Conservation (phyloP, 2,797 vertebrate species). For the Hoplostethus atlanticus region DNA sequence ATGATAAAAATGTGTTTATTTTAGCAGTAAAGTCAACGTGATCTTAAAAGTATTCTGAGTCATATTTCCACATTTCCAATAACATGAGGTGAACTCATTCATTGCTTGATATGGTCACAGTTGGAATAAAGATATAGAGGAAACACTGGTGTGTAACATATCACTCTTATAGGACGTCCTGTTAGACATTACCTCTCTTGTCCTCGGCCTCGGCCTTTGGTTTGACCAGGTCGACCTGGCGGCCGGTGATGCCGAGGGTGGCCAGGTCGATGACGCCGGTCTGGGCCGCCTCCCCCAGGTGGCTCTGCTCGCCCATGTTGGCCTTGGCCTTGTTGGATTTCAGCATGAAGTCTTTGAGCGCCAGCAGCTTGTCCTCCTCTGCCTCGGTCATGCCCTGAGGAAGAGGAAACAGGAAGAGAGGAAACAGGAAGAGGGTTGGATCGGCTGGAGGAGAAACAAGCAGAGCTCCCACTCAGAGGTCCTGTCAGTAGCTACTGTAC, state of each 20-base stretch:
- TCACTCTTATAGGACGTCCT: not conserved
- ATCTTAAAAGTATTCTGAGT: too few relatives aligned
- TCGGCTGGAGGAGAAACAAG: too few relatives aligned
- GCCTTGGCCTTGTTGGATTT: slow-evolving; percentile 98
- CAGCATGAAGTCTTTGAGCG: slow-evolving; percentile 97
- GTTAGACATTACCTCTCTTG: slow-evolving; percentile 86
- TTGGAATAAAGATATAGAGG: too few relatives aligned
- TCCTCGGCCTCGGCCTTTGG: slow-evolving; percentile 93
- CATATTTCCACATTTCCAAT: too few relatives aligned
- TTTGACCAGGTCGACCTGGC: slow-evolving; percentile 95
- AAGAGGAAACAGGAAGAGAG: slow-evolving; percentile 17
- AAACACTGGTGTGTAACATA: too few relatives aligned
- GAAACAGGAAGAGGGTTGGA: not conserved
- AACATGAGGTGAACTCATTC: too few relatives aligned
- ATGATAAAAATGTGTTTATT: too few relatives aligned
- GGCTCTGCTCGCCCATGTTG: slow-evolving; percentile 94
- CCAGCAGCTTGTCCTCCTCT: slow-evolving; percentile 96
- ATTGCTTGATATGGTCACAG: too few relatives aligned
- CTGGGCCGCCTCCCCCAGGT: slow-evolving; percentile 89
- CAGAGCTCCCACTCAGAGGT: too few relatives aligned
- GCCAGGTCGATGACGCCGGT: slow-evolving; percentile 93
- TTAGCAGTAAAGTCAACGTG: too few relatives aligned
- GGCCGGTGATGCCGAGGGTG: slow-evolving; percentile 90
- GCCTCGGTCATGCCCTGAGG: slow-evolving; percentile 95
- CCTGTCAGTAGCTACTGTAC: too few relatives aligned